Conservation (phyloP, 2,797 vertebrate species). For the Phylloscopus collybita region DNA sequence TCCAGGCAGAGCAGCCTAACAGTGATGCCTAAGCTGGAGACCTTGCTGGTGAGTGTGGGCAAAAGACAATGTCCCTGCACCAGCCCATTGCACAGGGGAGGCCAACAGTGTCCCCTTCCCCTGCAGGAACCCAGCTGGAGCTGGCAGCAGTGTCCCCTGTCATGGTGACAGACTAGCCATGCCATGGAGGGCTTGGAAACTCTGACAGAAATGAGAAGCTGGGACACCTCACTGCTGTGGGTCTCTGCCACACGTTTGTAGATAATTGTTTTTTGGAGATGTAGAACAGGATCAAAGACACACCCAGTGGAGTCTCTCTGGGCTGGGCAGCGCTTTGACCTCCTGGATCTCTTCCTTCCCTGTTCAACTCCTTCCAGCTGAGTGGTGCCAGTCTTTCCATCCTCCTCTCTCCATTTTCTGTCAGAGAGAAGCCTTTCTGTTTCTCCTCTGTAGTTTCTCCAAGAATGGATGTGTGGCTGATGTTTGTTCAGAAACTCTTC, state of each 20-base stretch:
- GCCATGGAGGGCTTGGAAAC: neutral
- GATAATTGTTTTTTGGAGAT: neutral
- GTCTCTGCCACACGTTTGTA: neutral
- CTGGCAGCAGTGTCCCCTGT: neutral
- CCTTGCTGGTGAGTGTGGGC: neutral
- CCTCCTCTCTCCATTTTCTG: neutral
- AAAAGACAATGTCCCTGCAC: neutral
- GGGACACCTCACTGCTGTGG: neutral
- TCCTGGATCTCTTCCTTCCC: neutral
- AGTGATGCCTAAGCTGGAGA: neutral
- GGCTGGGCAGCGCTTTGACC: neutral
- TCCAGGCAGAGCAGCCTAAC: neutral
- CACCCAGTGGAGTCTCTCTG: neutral
- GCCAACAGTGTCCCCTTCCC: neutral
- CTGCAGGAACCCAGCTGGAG: neutral
- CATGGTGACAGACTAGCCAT: accelerated
- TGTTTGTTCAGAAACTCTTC: neutral
- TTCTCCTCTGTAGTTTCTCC: neutral
- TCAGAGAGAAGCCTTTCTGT: neutral
- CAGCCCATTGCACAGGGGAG: accelerated
- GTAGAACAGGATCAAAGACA: neutral
- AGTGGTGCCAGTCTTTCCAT: neutral
- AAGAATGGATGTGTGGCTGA: neutral
- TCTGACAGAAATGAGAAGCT: neutral
- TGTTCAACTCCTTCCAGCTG: neutral